Conservation (phyloP, 2,113 vertebrate genomes). For the Bos javanicus region DNA sequence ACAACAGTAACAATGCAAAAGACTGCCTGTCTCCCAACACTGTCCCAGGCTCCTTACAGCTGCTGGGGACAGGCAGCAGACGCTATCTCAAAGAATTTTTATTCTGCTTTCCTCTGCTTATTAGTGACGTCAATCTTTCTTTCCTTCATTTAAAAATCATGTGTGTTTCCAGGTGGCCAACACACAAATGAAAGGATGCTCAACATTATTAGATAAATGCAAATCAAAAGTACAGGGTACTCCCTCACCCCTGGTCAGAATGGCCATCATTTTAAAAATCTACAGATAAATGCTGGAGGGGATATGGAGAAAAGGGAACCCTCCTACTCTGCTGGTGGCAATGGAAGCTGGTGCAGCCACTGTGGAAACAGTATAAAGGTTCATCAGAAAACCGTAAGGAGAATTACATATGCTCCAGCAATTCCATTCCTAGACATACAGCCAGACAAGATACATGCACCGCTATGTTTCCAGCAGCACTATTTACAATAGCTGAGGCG, state of each 20-base stretch:
- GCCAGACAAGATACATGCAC: neutral
- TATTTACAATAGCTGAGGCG: neutral
- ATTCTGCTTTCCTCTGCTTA: neutral
- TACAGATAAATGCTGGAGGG: neutral
- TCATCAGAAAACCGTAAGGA: neutral
- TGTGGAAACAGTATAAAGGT: neutral
- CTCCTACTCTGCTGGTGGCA: neutral
- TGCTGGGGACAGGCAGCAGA: neutral
- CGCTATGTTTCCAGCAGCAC: neutral
- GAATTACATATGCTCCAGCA: neutral
- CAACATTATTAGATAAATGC: neutral
- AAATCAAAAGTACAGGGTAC: neutral
- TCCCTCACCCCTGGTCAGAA: neutral
- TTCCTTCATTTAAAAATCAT: slow-evolving; percentile 11
- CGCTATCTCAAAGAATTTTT: neutral
- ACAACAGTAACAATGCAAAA: neutral
- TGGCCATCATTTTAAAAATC: neutral
- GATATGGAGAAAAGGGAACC: neutral
- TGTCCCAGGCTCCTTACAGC: neutral
- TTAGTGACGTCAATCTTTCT: neutral
- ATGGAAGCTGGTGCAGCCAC: neutral
- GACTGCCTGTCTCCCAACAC: neutral
- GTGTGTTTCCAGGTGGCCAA: neutral
- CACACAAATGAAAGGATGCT: neutral
- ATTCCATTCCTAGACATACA: neutral